Percentiles rank a stretch among this genome's conserved stretches.
phyloP scores from a whole-genome alignment of 2,113 vertebrate genomes.

The Heloderma charlesbogerti region DNA sequence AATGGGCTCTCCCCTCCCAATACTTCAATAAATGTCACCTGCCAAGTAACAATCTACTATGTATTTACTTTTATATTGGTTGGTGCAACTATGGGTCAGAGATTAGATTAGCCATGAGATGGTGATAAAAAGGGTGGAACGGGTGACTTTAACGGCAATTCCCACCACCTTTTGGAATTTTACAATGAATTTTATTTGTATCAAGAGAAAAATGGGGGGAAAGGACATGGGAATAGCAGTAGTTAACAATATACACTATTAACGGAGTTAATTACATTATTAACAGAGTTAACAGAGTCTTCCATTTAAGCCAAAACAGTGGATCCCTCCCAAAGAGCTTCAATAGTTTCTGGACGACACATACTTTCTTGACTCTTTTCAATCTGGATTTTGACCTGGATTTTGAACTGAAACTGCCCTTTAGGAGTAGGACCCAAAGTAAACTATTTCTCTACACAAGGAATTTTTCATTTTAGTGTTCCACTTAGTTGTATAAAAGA shows the following conservation, averaged over 20 bases:
- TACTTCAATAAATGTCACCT: background rate
- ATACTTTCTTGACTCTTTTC: background rate
- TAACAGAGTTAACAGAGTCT: too few relatives aligned
- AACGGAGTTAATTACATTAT: too few relatives aligned
- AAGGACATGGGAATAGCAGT: background rate
- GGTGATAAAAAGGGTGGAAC: background rate
- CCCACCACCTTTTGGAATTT: background rate
- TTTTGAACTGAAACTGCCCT: background rate
- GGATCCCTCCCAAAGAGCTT: background rate
- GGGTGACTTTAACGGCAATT: background rate
- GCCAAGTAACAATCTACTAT: background rate
- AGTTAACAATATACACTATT: background rate
- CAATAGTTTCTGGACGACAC: background rate
- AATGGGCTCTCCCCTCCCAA: background rate
- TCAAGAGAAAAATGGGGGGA: background rate
- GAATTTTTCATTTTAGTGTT: background rate
- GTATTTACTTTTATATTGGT: background rate
- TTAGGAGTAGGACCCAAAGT: background rate
- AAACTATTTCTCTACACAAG: background rate
- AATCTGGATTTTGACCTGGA: background rate
- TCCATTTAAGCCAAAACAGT: background rate
- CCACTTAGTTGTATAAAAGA: background rate
- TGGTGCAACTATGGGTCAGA: background rate
- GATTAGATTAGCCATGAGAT: background rate
- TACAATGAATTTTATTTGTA: background rate